Conservation (phyloP, 30 jellyfish, hydroid and myxozoan species). For the Aurelia coerulea region DNA sequence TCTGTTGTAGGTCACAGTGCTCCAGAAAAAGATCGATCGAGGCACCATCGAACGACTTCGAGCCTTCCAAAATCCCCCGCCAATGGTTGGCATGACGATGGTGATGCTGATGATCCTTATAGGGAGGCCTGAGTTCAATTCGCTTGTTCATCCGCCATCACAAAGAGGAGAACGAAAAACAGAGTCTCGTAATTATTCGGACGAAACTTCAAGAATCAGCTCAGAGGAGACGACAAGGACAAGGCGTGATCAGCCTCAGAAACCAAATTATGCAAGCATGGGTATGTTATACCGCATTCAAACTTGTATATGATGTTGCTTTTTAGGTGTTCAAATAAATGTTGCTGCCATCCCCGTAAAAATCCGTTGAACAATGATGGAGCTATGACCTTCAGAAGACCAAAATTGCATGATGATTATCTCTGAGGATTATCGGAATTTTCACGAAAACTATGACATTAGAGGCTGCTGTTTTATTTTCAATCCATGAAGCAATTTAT, state of each 20-base stretch:
- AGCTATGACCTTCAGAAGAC: no score
- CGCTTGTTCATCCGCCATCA: slow-evolving; percentile 43
- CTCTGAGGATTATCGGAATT: no score
- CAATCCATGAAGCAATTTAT: no score
- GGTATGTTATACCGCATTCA: slow-evolving; percentile 7
- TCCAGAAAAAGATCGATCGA: slow-evolving; percentile 76
- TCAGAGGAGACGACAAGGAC: slow-evolving; percentile 65
- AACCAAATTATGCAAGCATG: slow-evolving; percentile 27
- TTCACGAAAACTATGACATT: no score
- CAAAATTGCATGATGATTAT: no score
- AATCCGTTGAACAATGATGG: no score
- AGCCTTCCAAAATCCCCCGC: slow-evolving; percentile 88
- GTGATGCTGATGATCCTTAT: slow-evolving; percentile 81
- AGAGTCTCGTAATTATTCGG: slow-evolving; percentile 40
- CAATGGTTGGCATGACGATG: slow-evolving; percentile 86
- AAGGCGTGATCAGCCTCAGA: slow-evolving; percentile 28
- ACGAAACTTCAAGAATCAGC: slow-evolving; percentile 75
- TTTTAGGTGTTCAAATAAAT: no score
- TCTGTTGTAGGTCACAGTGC: slow-evolving; percentile 26
- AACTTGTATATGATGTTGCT: no score
- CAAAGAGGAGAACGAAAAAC: slow-evolving; percentile 42
- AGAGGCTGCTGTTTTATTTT: no score
- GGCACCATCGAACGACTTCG: slow-evolving; percentile 88
- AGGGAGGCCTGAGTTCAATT: slow-evolving; percentile 82
- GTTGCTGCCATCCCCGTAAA: no score